phyloP scores from a whole-genome alignment of 2,888 invertebrate genomes.

The Ophion costatus region DNA sequence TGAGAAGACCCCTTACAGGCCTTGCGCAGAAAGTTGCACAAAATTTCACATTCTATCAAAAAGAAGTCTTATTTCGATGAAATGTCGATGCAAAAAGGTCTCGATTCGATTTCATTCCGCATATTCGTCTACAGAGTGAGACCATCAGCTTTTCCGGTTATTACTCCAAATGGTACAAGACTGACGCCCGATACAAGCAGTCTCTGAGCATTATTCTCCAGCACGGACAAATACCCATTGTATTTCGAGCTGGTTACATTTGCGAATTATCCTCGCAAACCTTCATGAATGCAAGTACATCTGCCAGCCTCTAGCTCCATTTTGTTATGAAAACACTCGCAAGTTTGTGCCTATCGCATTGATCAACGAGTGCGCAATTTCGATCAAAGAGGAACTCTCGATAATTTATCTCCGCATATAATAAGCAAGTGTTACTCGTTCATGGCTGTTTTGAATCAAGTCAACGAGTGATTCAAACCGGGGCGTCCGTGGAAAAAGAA shows the following conservation, averaged over 20 bases:
- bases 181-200: slow-evolving; percentile 55
- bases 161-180: slow-evolving; percentile 60
- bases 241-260: slow-evolving; percentile 62
- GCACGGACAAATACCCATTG: slow-evolving; percentile 62
- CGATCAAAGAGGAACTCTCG: neutral
- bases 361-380: neutral
- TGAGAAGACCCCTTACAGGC: no score
- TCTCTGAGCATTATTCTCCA: slow-evolving; percentile 56
- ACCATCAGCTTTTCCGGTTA: slow-evolving; percentile 58
- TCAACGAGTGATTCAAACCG: slow-evolving; percentile 47
- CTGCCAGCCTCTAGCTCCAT: no score
- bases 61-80: no score
- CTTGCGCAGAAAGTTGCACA: no score
- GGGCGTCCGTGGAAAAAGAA: neutral
- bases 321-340: neutral
- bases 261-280: slow-evolving; percentile 64
- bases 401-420: slow-evolving; percentile 47
- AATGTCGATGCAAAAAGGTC: no score
- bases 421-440: slow-evolving; percentile 66
- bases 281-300: slow-evolving; percentile 55
- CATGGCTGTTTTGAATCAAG: slow-evolving; percentile 63
- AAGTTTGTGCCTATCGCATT: neutral
- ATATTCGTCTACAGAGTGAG: slow-evolving; percentile 43
- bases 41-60: no score
- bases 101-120: neutral